phyloP scores from a whole-genome alignment of 2,888 invertebrate species.

The Isoperla grammatica region DNA sequence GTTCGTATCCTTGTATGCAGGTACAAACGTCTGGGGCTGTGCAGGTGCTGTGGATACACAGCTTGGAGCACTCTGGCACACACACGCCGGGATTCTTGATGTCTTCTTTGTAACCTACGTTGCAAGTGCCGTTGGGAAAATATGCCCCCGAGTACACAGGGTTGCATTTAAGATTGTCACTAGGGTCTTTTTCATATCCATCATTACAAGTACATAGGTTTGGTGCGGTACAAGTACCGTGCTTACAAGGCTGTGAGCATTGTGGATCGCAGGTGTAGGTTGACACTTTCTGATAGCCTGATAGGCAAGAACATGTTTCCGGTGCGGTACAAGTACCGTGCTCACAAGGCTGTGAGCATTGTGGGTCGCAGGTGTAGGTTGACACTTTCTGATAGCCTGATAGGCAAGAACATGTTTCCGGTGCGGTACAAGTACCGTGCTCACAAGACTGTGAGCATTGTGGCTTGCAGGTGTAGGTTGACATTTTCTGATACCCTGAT shows the following conservation, averaged over 20 bases:
- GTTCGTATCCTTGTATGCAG: not conserved
- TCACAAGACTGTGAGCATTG: no score
- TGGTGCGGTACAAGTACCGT: not conserved
- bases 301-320: not conserved
- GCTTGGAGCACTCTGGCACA: not conserved
- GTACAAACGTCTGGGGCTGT: not conserved
- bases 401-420: no score
- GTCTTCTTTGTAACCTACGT: no score
- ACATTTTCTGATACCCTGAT: no score
- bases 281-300: not conserved
- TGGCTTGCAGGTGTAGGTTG: no score
- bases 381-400: no score
- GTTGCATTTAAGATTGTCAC: not conserved
- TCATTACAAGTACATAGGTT: not conserved
- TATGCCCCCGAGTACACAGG: not conserved
- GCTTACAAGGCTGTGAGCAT: not conserved
- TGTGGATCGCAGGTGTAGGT: not conserved
- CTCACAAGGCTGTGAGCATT: not conserved
- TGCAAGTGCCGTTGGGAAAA: no score
- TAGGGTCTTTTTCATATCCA: not conserved
- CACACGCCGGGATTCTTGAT: not conserved
- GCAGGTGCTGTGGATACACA: not conserved
- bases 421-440: no score
- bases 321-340: not conserved
- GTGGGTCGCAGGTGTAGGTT: not conserved